Percentiles rank a stretch among this genome's conserved stretches.
phyloP scores from a whole-genome alignment of 2,888 invertebrate genomes.

The Euclidia mi region DNA sequence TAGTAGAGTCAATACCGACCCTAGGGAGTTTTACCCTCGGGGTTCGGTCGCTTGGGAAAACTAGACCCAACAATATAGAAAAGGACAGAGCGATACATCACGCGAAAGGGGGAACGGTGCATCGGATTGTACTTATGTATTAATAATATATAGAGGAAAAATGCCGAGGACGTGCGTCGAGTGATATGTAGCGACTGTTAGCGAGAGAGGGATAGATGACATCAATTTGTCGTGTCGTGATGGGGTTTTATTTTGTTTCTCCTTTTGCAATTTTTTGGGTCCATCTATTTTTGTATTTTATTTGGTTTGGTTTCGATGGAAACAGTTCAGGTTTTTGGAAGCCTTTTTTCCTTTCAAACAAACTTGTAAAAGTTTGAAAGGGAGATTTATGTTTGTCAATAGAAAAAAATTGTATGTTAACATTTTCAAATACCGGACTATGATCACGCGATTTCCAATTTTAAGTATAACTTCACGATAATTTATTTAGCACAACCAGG shows the following conservation, averaged over 20 bases:
- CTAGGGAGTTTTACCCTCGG: conserved; percentile 89
- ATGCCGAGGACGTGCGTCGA: conserved; percentile 88
- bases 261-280: conserved; percentile 76
- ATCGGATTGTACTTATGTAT: conserved; percentile 86
- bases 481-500: no score
- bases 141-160: conserved; percentile 90
- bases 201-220: conserved; percentile 89
- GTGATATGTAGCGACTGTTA: conserved; percentile 90
- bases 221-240: conserved; percentile 90
- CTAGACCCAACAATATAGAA: conserved; percentile 90
- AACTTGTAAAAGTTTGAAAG: not conserved
- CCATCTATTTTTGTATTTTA: conserved; percentile 54
- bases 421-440: no score
- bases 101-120: conserved; percentile 74
- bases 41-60: conserved; percentile 89
- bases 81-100: conserved; percentile 78
- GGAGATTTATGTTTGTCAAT: no score
- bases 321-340: conserved; percentile 22
- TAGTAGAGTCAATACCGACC: conserved; percentile 90
- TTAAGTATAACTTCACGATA: no score
- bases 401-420: no score
- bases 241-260: conserved; percentile 89
- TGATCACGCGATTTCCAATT: no score
- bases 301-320: conserved; percentile 42
- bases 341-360: conserved; percentile 7